These are phyloP conservation scores for Cryptotis parvus DNA, from an alignment of 2,113 vertebrate genomes.

Conservation along the genomic window DNA sequence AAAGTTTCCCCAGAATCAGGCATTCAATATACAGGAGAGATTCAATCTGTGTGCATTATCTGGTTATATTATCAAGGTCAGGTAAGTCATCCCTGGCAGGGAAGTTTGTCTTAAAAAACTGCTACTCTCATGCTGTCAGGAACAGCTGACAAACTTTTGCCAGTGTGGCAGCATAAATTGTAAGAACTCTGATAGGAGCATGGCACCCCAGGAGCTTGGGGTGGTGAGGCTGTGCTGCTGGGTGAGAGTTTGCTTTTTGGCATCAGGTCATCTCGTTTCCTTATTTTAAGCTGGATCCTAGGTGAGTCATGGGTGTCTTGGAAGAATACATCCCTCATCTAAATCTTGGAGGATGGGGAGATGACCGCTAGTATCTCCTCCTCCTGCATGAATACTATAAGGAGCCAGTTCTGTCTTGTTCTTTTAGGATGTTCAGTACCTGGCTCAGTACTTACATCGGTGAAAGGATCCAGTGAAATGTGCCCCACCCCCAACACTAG, in stretches of 20 bases:
- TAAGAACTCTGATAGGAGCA: not conserved
- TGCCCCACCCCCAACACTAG: not conserved
- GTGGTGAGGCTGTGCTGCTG: not conserved
- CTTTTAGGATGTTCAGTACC: not conserved
- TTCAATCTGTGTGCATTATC: not conserved
- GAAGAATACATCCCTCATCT: not conserved
- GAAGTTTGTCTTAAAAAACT: slow-evolving; percentile 43
- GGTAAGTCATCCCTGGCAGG: not conserved
- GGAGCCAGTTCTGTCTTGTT: not conserved
- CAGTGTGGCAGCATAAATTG: not conserved
- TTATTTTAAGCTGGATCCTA: slow-evolving; percentile 10
- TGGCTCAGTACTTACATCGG: not conserved
- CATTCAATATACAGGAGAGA: not conserved
- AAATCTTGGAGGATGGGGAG: not conserved
- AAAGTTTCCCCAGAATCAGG: not conserved
- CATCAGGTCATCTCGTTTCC: not conserved
- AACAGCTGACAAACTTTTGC: not conserved
- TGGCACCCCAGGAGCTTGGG: not conserved
- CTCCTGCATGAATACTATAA: not conserved
- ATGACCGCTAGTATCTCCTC: not conserved
- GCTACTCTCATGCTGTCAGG: slow-evolving; percentile 9
- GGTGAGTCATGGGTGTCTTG: not conserved
- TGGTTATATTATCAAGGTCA: not conserved
- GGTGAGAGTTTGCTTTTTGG: not conserved
- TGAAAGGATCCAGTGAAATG: not conserved